Evolutionary conservation across 2,113 vertebrate genomes (phyloP).

Genomic region (Tupaia chinensis): DNA sequence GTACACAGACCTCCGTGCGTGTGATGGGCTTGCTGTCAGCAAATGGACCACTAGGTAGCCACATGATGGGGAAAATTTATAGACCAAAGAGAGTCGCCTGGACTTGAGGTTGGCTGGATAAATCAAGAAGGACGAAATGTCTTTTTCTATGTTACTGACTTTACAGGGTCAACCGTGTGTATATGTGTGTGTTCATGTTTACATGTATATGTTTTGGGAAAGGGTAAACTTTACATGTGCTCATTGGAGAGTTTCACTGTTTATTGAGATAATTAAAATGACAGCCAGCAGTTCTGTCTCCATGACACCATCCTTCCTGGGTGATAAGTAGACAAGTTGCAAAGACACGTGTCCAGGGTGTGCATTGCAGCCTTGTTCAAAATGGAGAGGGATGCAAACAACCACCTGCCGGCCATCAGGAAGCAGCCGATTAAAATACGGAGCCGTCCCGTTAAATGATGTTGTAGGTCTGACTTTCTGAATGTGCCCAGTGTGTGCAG

Average conservation of each 20-base stretch:
- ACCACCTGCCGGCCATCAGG: neutral
- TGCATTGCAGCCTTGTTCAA: neutral
- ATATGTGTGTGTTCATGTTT: neutral
- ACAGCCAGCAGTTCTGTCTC: neutral
- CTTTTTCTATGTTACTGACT: neutral
- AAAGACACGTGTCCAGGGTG: neutral
- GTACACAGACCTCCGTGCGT: neutral
- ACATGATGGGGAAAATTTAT: conserved; percentile 12
- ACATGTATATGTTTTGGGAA: neutral
- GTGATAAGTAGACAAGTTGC: neutral
- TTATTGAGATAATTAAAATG: neutral
- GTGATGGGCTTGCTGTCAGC: neutral
- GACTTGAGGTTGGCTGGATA: conserved; percentile 5
- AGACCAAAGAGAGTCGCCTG: neutral
- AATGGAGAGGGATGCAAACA: conserved; percentile 13
- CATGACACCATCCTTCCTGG: neutral
- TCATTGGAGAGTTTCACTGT: neutral
- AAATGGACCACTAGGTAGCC: neutral
- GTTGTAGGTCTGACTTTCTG: neutral
- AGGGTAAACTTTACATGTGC: neutral
- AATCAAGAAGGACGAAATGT: neutral
- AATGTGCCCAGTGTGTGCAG: neutral
- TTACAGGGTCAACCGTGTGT: neutral
- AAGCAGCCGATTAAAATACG: neutral
- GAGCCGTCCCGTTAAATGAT: neutral